Conservation (phyloP, 2,797 vertebrate species). For the Bryconaethiops microstoma region DNA sequence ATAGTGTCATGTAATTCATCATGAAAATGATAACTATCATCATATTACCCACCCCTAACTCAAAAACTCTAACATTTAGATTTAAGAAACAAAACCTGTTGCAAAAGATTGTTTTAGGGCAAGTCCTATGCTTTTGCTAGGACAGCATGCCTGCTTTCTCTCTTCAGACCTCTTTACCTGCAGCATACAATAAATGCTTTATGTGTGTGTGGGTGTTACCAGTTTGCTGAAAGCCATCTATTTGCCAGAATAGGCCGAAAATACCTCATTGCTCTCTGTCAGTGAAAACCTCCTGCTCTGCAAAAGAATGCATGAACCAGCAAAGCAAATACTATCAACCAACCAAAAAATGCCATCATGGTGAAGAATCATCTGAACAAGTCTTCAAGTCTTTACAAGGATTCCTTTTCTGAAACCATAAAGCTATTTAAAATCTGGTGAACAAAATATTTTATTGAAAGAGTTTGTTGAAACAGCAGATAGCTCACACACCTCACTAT, state of each 20-base stretch:
- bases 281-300: not conserved
- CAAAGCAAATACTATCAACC: constrained; percentile 8
- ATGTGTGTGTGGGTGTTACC: constrained; percentile 43
- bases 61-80: no score
- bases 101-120: no score
- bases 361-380: constrained; percentile 6
- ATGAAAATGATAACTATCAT: no score
- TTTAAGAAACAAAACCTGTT: no score
- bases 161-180: not conserved
- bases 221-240: constrained; percentile 24
- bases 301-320: constrained; percentile 19
- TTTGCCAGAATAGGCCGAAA: constrained; percentile 36
- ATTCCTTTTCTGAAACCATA: not conserved
- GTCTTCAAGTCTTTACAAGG: not conserved
- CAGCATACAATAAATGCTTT: constrained; percentile 31
- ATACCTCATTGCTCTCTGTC: constrained; percentile 13
- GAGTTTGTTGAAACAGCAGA: not conserved
- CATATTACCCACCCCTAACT: no score
- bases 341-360: not conserved
- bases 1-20: no score
- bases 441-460: not conserved
- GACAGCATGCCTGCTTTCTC: constrained; percentile 5
- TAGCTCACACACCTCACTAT: not conserved
- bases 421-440: not conserved
- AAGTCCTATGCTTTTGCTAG: no score